These are phyloP conservation scores for Falco columbarius DNA, from an alignment of 2,797 vertebrate genomes.

Conservation along the genomic window DNA sequence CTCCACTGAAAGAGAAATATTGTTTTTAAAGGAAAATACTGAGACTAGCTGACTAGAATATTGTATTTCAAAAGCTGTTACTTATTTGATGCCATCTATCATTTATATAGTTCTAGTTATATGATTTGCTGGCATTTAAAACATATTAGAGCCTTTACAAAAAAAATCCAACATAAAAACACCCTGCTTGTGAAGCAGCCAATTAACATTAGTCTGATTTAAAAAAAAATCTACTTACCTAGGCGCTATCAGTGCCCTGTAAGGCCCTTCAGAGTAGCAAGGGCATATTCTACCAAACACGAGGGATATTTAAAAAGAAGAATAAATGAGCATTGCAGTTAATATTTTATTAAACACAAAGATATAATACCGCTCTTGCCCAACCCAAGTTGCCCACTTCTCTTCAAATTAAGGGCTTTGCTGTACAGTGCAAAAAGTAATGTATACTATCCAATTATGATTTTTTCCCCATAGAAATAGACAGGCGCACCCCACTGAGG, in stretches of 20 bases:
- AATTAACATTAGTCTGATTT: not conserved
- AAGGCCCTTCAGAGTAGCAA: not conserved
- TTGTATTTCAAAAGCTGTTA: not conserved
- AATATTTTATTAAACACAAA: not conserved
- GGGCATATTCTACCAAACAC: not conserved
- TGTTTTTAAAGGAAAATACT: not conserved
- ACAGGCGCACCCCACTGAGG: not conserved
- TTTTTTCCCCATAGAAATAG: not conserved
- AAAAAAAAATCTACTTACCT: not conserved
- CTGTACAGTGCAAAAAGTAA: not conserved
- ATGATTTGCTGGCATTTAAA: not conserved
- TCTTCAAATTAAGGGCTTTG: not conserved
- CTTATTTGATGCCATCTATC: not conserved
- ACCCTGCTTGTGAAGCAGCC: not conserved
- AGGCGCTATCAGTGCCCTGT: not conserved
- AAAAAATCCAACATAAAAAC: not conserved
- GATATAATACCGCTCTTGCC: not conserved
- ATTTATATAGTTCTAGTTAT: not conserved
- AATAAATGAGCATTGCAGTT: not conserved
- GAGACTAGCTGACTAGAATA: not conserved
- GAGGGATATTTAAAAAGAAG: not conserved
- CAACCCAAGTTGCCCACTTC: not conserved
- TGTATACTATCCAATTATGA: not conserved
- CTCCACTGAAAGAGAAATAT: not conserved
- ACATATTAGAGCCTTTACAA: not conserved